These are phyloP conservation scores for Potamarius usumacintae DNA, from an alignment of 2,113 vertebrate species.

Conservation along the genomic window DNA sequence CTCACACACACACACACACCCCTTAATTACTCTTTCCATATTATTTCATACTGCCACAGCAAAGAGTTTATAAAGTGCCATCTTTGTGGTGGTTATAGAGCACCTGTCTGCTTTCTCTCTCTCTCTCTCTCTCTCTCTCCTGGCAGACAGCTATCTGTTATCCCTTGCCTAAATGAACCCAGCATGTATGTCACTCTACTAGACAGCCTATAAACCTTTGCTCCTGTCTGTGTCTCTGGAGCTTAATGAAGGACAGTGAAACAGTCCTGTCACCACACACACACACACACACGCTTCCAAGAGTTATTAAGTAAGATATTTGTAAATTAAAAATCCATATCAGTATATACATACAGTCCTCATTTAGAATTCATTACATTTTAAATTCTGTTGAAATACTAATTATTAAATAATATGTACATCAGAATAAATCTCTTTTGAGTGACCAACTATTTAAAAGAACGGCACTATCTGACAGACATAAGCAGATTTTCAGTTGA, in stretches of 20 bases:
- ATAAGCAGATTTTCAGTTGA: not conserved
- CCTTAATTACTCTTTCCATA: not conserved
- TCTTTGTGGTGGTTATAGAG: conserved; percentile 35
- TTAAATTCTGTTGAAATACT: not conserved
- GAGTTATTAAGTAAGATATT: not conserved
- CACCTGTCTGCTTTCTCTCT: conserved; percentile 36
- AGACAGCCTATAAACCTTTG: conserved; percentile 38
- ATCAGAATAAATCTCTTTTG: not conserved
- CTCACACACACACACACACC: not conserved
- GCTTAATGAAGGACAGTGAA: conserved; percentile 23
- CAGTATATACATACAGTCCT: not conserved
- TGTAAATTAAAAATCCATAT: not conserved
- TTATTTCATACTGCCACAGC: conserved; percentile 10
- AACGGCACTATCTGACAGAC: not conserved
- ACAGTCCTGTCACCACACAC: not conserved
- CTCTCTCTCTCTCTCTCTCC: not conserved
- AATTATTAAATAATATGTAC: not conserved
- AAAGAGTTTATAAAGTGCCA: conserved; percentile 23
- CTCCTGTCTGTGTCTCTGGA: conserved; percentile 17
- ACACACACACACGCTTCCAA: not conserved
- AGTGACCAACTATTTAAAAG: not conserved
- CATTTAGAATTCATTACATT: not conserved
- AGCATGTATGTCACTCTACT: conserved; percentile 29
- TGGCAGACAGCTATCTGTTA: conserved; percentile 27
- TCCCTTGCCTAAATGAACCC: conserved; percentile 22